Evolutionary conservation across 2,888 invertebrate species (phyloP).

Genomic region (Eubasilissa splendida): DNA sequence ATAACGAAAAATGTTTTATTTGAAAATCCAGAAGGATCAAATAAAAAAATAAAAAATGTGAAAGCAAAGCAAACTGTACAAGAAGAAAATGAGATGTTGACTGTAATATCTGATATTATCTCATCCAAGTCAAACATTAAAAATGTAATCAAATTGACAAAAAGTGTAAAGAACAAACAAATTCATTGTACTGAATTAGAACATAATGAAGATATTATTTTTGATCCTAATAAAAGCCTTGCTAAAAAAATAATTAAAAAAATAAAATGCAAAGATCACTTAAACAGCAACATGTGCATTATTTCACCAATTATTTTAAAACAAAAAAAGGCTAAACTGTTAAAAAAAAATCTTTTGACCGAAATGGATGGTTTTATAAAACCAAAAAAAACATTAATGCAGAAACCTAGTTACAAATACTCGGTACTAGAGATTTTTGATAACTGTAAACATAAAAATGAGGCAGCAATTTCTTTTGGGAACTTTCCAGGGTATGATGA

Average conservation of each 20-base stretch:
- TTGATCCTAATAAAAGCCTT: conserved; percentile 41
- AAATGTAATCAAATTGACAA: conserved; percentile 4
- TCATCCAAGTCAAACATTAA: conserved; percentile 31
- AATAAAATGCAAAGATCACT: conserved; percentile 1
- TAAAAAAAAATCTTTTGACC: conserved; percentile 23
- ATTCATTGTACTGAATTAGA: background rate
- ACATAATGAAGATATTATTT: conserved; percentile 2
- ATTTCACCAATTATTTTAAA: conserved; percentile 6
- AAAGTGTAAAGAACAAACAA: background rate
- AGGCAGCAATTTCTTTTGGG: conserved; percentile 11
- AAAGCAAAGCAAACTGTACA: conserved; percentile 18
- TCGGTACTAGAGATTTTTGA: conserved; percentile 46
- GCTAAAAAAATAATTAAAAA: conserved; percentile 44
- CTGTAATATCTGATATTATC: conserved; percentile 44
- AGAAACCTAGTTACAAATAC: conserved; percentile 37
- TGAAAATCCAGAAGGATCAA: background rate
- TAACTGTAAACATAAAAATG: conserved; percentile 8
- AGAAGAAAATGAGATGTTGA: conserved; percentile 47
- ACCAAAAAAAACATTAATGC: conserved; percentile 23
- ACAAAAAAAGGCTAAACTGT: background rate
- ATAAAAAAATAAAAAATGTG: conserved; percentile 18
- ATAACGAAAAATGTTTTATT: background rate
- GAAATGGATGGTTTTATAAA: background rate
- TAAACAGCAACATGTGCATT: background rate
- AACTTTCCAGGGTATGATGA: too few species aligned